Base-by-base conservation (phyloP, 2,113 vertebrate genomes). In the Chinchilla lanigera region DNA sequence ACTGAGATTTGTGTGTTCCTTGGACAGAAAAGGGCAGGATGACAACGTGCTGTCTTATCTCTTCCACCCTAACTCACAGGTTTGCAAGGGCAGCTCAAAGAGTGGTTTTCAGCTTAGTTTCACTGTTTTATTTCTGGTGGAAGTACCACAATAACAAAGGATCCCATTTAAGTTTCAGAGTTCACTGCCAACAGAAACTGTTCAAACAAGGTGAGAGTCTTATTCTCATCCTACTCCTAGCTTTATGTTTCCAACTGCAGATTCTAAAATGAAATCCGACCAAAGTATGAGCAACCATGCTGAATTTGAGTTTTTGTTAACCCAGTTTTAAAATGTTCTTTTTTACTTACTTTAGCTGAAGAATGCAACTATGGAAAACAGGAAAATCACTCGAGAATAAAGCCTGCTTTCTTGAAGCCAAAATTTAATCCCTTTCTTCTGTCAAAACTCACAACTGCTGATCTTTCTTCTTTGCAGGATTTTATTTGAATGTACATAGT, bases 101-200 rank as follows among this genome's bases (percentile, higher is more conserved):
- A 88, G 84, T 95, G 97, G 94, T 82, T 93, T 90, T 84, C 75
- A 86, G 85, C 92, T 96, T 96, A 93, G 63, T 69, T 91, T 96
- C 50, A 61, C 35, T 54, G 82, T 89, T 96, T 95, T 61, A 16
- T 96, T 96, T 97, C 78, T 91, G 22, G 47, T 1, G 56, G 50
- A 94, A 93, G 11, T 8, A 38, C 73, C 83, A 65, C 24, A 63
- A 7, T 81, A 84, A 86, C 93, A 90, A 89, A 71, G 47, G 44
- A 73, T 35, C 56, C 90, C 67, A n/a, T 47, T 85, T 67, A 52
- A 44, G 89, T 96, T 96, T 93, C 96, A 86, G 93, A 91, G 54
- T 50, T 69, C 28, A 22, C 26, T 89, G 94, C 71, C 93, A 58
- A 84, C 16, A 94, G 93, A 97, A 95, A 90, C 67, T 56, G 47